Percentiles rank a stretch among this genome's conserved stretches.
Evolutionary conservation across 1,140 invertebrate species (phyloP).

Genomic region (Drosophila repletoides): DNA sequence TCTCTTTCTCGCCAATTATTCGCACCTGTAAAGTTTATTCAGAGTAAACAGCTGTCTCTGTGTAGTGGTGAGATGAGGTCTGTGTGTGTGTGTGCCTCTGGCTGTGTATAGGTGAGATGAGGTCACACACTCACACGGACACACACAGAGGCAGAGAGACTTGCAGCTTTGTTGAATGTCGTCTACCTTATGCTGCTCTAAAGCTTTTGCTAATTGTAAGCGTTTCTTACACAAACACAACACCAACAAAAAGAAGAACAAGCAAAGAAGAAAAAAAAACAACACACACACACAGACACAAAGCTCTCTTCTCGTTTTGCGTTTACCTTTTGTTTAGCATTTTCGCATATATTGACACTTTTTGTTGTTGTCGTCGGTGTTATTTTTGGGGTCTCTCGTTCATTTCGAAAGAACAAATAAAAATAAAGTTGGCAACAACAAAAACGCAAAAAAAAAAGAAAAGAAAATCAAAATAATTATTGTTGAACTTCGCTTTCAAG

Average conservation of each 20-base stretch:
- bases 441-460: constrained; percentile 11
- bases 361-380: constrained; percentile 19
- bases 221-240: constrained; percentile 41
- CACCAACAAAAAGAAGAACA: neutral
- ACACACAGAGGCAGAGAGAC: too few species aligned
- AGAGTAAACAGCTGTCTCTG: constrained; percentile 5
- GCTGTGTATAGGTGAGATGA: constrained; percentile 52
- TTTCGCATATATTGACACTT: constrained; percentile 56
- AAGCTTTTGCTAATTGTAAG: constrained; percentile 61
- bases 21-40: constrained; percentile 19
- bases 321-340: constrained; percentile 51
- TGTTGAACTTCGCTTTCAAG: constrained; percentile 61
- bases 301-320: constrained; percentile 28
- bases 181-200: constrained; percentile 59
- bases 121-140: constrained; percentile 36
- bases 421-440: constrained; percentile 40
- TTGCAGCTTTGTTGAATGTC: constrained; percentile 59
- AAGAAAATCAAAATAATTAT: constrained; percentile 28
- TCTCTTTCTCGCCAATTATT: constrained; percentile 4
- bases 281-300: constrained; percentile 14
- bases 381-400: constrained; percentile 51
- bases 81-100: constrained; percentile 9
- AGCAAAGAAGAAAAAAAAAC: neutral
- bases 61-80: neutral
- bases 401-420: constrained; percentile 47